phyloP scores from a whole-genome alignment of 2,797 vertebrate species.

The Gallinago stenura region DNA sequence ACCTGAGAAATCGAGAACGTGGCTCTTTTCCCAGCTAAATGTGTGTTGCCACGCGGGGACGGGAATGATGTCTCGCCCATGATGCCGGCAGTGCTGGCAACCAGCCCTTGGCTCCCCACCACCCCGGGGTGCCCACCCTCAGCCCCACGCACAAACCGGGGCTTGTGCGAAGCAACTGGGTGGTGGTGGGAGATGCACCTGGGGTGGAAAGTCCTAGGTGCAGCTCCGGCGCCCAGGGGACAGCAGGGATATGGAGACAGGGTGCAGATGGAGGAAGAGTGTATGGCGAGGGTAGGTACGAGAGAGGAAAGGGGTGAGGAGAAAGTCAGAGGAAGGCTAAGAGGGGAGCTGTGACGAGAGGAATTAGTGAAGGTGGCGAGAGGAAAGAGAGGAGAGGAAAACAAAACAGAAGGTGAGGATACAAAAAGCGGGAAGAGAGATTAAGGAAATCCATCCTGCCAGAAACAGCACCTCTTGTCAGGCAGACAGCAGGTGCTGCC shows the following conservation, averaged over 20 bases:
- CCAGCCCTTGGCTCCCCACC: not conserved
- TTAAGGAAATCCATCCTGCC: slow-evolving; percentile 67
- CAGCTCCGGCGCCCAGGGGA: fast-evolving
- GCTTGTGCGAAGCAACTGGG: not conserved
- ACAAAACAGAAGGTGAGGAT: slow-evolving; percentile 49
- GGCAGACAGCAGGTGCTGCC: slow-evolving; percentile 65
- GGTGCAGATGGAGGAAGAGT: not conserved
- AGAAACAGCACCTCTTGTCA: slow-evolving; percentile 63
- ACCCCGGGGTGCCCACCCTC: not conserved
- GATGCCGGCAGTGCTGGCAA: not conserved
- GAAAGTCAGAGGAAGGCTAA: not conserved
- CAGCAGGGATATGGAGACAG: not conserved
- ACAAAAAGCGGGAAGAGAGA: slow-evolving; percentile 33
- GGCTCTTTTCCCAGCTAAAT: not conserved
- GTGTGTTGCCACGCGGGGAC: fast-evolving
- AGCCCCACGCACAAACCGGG: not conserved
- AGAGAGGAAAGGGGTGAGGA: not conserved
- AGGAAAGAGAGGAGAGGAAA: slow-evolving; percentile 10
- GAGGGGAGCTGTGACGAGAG: not conserved
- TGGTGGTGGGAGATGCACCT: fast-evolving
- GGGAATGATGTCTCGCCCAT: not conserved
- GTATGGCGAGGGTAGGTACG: not conserved
- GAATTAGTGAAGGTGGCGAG: not conserved
- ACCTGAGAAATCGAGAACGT: not conserved
- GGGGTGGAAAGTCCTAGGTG: not conserved